Conservation (phyloP, 1,140 invertebrate species). For the Drusus annulatus region DNA sequence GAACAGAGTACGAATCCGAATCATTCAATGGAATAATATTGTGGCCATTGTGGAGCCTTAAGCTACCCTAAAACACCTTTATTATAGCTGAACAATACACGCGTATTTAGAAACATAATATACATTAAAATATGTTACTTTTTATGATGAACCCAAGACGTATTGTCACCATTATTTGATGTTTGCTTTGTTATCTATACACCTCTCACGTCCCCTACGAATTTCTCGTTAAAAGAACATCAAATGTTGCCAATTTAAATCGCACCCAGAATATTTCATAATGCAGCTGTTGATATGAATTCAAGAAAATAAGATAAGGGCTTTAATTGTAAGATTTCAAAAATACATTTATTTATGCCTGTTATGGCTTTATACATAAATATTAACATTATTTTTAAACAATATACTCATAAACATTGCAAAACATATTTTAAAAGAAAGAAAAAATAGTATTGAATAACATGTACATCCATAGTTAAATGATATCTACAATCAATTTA, state of each 20-base stretch:
- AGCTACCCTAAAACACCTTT: slow-evolving; percentile 53
- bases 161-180: slow-evolving; percentile 44
- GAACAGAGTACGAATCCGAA: slow-evolving; percentile 27
- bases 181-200: slow-evolving; percentile 48
- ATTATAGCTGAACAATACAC: slow-evolving; percentile 45
- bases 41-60: slow-evolving; percentile 42
- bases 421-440: no score
- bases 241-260: slow-evolving; percentile 31
- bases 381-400: no score
- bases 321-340: no score
- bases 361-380: no score
- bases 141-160: slow-evolving; percentile 37
- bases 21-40: slow-evolving; percentile 21
- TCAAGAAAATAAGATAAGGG: no score
- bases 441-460: no score
- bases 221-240: slow-evolving; percentile 48
- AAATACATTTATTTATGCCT: no score
- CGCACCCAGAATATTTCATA: background rate
- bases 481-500: no score
- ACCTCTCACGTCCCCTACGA: slow-evolving; percentile 40
- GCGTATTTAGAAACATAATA: slow-evolving; percentile 23
- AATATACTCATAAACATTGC: no score
- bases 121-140: slow-evolving; percentile 25
- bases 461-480: no score
- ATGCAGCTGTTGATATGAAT: slow-evolving; percentile 6